Evolutionary conservation across 2,113 vertebrate species (phyloP), one percentile per base, ranked within the genome.

Genomic region (Nerophis lumbriciformis): DNA sequence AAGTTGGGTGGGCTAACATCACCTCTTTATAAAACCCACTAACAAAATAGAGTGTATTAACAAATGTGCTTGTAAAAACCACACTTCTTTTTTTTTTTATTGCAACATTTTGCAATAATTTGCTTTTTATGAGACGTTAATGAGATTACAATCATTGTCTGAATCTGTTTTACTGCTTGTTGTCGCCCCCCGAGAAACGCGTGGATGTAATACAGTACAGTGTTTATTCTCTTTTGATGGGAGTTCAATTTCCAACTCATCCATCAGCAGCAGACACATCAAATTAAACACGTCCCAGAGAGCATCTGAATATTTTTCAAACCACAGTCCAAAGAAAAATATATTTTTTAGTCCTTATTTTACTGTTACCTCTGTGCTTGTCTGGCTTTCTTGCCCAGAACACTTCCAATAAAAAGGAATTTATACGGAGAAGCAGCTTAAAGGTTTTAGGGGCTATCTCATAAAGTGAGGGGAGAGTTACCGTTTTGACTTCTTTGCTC

Each of bases 211-310:
- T 12, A 56, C 21, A 61, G 15, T 57, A 69, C 64, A 11, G 48
- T 60, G 68, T 58, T 73, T 71, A 71, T 76, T 68, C 4, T 13
- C 39, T 56, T 39, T 52, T 21, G 53, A 67, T 53, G 61, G 64
- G 48, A 58, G 58, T 81, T 72, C 66, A 45, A 9, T 73, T 78
- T 69, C 61, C 69, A 63, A 60, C 42, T 68, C 69, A 76, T 81
- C 76, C 53, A 75, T 77, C 80, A 80, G 36, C 66, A 71, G 69
- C 35, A 59, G 49, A 7, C 59, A 44, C 38, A 80, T 75, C 60
- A 76, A 75, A 77, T 82, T 65, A 80, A 73, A 61, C 1, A 37
- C 6, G 10, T 13, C 65, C 71, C 56, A 21, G 53, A 47, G 66
- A 59, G 69, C 11, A 65, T n/a, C 37, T 53, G 54, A 57, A 65